Percentiles rank a stretch among this genome's conserved stretches.
phyloP scores from a whole-genome alignment of 92 coral and sea anemone species.

The Epizoanthus scotinus region DNA sequence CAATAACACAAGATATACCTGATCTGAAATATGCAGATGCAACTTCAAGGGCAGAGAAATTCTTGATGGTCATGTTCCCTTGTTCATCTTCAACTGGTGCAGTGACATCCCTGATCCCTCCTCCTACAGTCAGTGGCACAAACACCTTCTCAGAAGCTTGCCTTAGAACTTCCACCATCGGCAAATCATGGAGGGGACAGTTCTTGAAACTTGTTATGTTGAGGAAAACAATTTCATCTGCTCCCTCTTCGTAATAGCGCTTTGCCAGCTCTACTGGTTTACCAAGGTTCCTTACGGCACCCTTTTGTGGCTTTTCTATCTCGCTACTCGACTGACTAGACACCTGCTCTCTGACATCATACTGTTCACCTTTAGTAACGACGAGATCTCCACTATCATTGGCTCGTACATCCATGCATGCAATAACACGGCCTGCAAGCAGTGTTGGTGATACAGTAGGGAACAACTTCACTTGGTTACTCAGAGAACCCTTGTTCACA shows the following conservation, averaged over 20 bases:
- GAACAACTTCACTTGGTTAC: conserved; percentile 7
- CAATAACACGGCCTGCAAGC: conserved; percentile 56
- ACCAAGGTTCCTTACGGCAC: conserved; percentile 57
- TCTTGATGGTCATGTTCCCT: conserved; percentile 31
- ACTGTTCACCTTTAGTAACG: conserved; percentile 64
- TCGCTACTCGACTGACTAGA: background rate
- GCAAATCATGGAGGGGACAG: conserved; percentile 61
- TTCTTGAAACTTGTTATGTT: conserved; percentile 59
- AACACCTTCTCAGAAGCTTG: conserved; percentile 58
- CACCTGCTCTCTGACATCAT: conserved; percentile 55
- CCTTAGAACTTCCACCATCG: conserved; percentile 59
- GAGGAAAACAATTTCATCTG: conserved; percentile 61
- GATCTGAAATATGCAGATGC: conserved; percentile 62
- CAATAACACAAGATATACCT: conserved; percentile 24
- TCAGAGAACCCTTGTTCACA: background rate
- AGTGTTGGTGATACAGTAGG: conserved; percentile 36
- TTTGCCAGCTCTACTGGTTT: conserved; percentile 58
- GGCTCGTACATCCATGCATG: conserved; percentile 57
- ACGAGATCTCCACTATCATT: conserved; percentile 62
- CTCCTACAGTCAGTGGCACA: conserved; percentile 64
- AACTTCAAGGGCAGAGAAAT: conserved; percentile 57
- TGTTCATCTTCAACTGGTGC: conserved; percentile 38
- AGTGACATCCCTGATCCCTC: conserved; percentile 55
- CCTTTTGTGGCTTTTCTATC: conserved; percentile 28
- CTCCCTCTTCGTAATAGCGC: conserved; percentile 57